Evolutionary conservation across 2,888 invertebrate species (phyloP), one percentile per base, ranked within the genome.

Genomic region (Electrophaes corylata): DNA sequence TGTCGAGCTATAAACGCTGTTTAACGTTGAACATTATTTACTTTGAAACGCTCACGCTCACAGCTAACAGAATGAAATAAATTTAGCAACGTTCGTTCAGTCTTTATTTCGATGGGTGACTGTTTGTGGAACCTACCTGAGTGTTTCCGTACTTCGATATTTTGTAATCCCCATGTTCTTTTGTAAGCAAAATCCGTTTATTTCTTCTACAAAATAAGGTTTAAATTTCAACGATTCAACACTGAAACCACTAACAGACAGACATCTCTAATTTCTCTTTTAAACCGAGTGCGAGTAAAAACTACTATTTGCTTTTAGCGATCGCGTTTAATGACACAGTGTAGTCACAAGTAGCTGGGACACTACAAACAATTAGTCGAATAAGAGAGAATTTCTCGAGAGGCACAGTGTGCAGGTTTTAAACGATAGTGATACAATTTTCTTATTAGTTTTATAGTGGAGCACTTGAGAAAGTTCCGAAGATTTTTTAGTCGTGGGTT

Each of bases 261-360:
- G 64, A 62, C 65, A 51, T 63, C 58, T 71, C 71, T 74, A 76
- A 75, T 76, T 76, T 71, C 69, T 70, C 70, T 66, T 62, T 57
- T 62, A 56, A 62, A 65, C 71, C 70, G 66, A 68, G 70, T 69
- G 72, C 63, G 68, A 74, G 74, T 73, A 76, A 75, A 75, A 73
- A 76, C 60, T 56, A 60, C 59, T 65, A 69, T 65, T 70, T 73
- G 76, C 76, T 76, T 78, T 81, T 80, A 79, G 74, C 71, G 64
- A 65, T 66, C 40, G 51, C 33, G 43, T 70, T 75, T 73, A 72
- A 33, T 59, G 10, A 0, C 29, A 45, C 50, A 50, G 59, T 40
- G 20, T 19, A 37, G 19, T 16, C 18, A 2, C 41, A 12, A 35
- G 8, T 35, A 20, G 53, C 41, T 54, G 35, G 26, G 8, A 31